Conservation (phyloP, 2,113 vertebrate genomes). For the Chrysemys picta region DNA sequence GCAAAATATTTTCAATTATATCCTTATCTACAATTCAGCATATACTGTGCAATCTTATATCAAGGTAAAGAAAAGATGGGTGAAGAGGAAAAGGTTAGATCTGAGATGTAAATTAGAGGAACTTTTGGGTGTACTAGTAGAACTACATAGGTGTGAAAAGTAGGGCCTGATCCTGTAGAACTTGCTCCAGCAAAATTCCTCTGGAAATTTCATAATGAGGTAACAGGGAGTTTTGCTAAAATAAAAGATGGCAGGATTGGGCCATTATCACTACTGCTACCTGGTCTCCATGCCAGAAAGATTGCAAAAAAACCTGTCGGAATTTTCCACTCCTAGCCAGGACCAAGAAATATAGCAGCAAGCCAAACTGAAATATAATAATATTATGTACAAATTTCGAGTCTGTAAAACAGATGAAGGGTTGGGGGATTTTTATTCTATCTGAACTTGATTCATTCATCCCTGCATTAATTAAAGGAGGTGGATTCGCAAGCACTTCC, state of each 20-base stretch:
- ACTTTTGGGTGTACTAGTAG: no score
- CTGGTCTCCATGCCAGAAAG: not conserved
- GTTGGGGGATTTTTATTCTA: not conserved
- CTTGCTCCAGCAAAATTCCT: no score
- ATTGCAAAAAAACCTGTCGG: not conserved
- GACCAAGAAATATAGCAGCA: not conserved
- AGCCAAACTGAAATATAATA: not conserved
- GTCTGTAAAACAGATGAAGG: not conserved
- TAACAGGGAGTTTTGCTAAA: no score
- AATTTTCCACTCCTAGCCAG: not conserved
- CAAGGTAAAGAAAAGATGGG: not conserved
- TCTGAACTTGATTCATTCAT: not conserved
- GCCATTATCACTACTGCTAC: no score
- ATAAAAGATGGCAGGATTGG: no score
- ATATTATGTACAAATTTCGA: not conserved
- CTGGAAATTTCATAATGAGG: no score
- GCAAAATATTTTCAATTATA: not conserved
- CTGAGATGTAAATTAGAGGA: not conserved
- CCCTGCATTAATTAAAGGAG: not conserved
- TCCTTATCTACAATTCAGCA: not conserved
- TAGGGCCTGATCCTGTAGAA: no score
- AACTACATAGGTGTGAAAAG: no score
- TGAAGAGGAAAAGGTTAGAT: no score
- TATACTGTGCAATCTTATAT: not conserved
- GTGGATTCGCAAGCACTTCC: not conserved